phyloP scores from a whole-genome alignment of 2,113 vertebrate species.

The Cisticola juncidis region DNA sequence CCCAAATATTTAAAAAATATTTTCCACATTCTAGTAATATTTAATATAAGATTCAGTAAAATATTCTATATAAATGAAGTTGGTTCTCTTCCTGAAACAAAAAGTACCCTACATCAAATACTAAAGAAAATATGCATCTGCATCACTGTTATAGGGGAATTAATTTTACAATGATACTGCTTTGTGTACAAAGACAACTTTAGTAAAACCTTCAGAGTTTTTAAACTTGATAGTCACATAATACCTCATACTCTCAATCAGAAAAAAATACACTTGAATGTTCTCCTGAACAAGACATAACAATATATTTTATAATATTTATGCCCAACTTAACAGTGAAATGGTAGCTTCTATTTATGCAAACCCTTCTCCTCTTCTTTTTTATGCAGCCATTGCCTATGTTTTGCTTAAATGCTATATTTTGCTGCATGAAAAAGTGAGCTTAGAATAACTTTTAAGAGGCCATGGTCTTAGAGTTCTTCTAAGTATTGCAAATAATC shows the following conservation, averaged over 20 bases:
- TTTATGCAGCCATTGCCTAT: background rate
- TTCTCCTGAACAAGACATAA: background rate
- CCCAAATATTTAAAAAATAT: conserved; percentile 77
- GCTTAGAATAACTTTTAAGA: background rate
- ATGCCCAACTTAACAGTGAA: background rate
- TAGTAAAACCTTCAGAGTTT: background rate
- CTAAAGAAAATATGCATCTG: background rate
- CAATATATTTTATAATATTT: background rate
- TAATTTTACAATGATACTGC: background rate
- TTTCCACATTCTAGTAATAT: conserved; percentile 71
- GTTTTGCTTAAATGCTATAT: background rate
- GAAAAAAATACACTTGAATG: background rate
- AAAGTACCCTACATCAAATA: background rate
- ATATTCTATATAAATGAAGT: conserved; percentile 30
- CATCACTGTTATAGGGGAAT: background rate
- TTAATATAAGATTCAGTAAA: conserved; percentile 70
- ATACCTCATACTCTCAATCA: background rate
- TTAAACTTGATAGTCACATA: background rate
- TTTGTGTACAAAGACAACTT: background rate
- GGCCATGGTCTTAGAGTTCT: background rate
- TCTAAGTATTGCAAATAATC: background rate
- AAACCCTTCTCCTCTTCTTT: rapidly evolving
- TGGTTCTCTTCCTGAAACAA: conserved; percentile 17
- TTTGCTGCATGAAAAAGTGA: background rate
- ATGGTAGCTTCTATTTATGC: background rate